phyloP scores from a whole-genome alignment of 1,140 invertebrate genomes.

The Papilio polytes region DNA sequence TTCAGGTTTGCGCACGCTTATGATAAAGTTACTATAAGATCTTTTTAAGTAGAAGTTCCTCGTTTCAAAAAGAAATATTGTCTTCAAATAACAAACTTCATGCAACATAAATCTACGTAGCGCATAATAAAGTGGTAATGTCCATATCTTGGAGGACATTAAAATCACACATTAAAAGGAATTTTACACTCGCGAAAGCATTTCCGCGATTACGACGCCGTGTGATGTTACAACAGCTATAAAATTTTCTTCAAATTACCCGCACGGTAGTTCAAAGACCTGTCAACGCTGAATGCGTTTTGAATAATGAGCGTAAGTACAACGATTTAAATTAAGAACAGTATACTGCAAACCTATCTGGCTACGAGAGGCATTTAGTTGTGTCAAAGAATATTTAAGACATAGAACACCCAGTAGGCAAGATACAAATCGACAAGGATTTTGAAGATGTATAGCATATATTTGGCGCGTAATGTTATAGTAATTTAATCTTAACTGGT shows the following conservation, averaged over 20 bases:
- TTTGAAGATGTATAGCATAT: too few relatives aligned
- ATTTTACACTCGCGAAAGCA: constrained; percentile 4
- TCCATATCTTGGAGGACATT: constrained; percentile 27
- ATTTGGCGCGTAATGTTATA: too few relatives aligned
- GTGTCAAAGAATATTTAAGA: too few relatives aligned
- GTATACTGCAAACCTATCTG: background rate
- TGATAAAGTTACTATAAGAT: background rate
- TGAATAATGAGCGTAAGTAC: constrained; percentile 5
- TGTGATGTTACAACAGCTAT: constrained; percentile 25
- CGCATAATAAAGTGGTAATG: constrained; percentile 16
- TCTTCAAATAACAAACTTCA: background rate
- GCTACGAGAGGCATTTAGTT: too few relatives aligned
- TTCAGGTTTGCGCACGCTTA: too few relatives aligned
- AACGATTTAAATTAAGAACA: background rate
- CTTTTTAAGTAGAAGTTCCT: background rate
- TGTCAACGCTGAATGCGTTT: background rate
- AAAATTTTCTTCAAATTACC: constrained; percentile 36
- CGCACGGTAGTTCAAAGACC: constrained; percentile 15
- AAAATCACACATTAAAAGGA: constrained; percentile 19
- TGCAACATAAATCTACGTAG: background rate
- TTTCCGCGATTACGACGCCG: background rate
- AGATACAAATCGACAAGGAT: too few relatives aligned
- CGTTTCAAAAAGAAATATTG: background rate
- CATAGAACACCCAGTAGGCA: too few relatives aligned
- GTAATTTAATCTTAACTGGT: too few relatives aligned